These are phyloP conservation scores for Megaceryle maxima DNA, from an alignment of 2,113 vertebrate genomes.

Conservation along the genomic window DNA sequence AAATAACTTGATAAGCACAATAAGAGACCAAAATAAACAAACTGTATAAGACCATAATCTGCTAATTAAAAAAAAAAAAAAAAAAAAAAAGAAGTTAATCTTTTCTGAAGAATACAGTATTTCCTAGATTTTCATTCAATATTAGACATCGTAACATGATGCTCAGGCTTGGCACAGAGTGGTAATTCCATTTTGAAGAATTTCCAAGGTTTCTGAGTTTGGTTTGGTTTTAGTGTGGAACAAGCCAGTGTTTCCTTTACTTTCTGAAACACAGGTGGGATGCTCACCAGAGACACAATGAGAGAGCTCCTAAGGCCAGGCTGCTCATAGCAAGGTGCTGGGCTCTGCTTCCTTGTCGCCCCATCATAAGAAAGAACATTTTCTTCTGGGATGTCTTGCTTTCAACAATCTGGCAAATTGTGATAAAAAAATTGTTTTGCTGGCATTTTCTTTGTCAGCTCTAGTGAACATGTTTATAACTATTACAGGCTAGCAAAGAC, in stretches of 20 bases:
- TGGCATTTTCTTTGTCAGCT: background rate
- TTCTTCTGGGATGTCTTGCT: background rate
- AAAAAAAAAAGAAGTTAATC: background rate
- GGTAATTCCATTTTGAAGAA: background rate
- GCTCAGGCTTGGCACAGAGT: background rate
- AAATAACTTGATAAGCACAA: slow-evolving; percentile 5
- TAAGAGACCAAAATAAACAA: background rate
- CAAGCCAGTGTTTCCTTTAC: background rate
- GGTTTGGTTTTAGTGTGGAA: background rate
- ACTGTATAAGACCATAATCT: background rate
- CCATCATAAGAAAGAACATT: background rate
- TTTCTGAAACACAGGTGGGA: background rate
- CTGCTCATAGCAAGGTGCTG: background rate
- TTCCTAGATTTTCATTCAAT: background rate
- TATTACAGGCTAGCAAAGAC: background rate
- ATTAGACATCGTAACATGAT: background rate
- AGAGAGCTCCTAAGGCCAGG: background rate
- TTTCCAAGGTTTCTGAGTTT: background rate
- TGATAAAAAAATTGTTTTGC: background rate
- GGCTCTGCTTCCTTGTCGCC: background rate
- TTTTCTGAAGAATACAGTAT: background rate
- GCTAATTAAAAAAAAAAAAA: background rate
- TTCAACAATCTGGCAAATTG: background rate
- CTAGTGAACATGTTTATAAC: background rate
- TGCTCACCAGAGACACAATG: background rate